Conservation (phyloP, 2,113 vertebrate species). For the Phainopepla nitens region DNA sequence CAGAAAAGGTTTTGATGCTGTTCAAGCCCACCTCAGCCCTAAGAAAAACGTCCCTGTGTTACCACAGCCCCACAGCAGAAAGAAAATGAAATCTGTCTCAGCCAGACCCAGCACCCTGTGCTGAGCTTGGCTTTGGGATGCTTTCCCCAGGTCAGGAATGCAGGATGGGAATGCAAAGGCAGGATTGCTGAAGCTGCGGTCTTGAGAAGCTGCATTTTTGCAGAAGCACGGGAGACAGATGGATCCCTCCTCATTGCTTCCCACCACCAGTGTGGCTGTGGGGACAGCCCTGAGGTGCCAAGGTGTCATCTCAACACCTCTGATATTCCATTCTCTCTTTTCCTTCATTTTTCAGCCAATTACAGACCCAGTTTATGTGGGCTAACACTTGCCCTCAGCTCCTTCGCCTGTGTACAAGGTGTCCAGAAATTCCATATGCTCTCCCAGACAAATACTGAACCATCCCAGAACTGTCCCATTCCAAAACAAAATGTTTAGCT, state of each 20-base stretch:
- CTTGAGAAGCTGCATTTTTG: background rate
- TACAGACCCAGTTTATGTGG: background rate
- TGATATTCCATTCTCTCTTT: background rate
- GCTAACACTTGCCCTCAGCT: accelerated
- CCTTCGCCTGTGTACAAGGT: background rate
- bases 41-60: background rate
- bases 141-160: background rate
- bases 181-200: background rate
- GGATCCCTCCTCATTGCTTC: background rate
- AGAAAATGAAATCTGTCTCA: accelerated
- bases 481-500: background rate
- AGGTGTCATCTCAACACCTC: background rate
- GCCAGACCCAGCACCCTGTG: background rate
- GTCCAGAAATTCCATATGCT: background rate
- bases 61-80: too few relatives aligned
- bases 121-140: background rate
- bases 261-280: accelerated
- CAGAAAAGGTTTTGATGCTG: background rate
- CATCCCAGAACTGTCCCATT: background rate
- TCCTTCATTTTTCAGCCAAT: background rate
- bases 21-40: background rate
- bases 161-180: background rate
- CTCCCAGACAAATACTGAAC: background rate
- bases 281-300: background rate
- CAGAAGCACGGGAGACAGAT: accelerated